A percentile compares a stretch with the other conserved stretches of the same genome.
Conservation (phyloP, 2,113 vertebrate genomes). For the Paraplagusia blochii region DNA sequence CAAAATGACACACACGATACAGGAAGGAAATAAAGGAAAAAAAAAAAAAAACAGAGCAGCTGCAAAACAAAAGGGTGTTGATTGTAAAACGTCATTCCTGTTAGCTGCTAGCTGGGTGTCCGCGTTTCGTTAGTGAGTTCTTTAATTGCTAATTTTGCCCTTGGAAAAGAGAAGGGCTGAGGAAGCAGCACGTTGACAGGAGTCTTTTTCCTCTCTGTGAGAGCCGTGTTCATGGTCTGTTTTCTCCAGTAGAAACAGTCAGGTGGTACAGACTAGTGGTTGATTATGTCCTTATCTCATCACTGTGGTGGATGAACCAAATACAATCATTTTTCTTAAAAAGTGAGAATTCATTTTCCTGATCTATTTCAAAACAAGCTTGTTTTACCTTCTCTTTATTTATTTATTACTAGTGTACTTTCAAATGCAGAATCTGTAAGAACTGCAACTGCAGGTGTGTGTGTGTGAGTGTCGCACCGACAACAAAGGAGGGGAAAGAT, state of each 20-base stretch:
- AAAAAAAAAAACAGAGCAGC: background rate
- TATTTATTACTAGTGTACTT: slow-evolving; percentile 24
- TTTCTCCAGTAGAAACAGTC: slow-evolving; percentile 29
- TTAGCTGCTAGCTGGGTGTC: slow-evolving; percentile 13
- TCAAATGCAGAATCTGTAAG: slow-evolving; percentile 67
- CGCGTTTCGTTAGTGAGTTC: slow-evolving; percentile 4
- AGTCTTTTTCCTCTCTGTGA: slow-evolving; percentile 22
- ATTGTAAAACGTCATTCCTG: slow-evolving; percentile 8
- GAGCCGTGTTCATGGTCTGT: background rate
- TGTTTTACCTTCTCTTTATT: background rate
- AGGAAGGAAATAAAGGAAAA: slow-evolving; percentile 10
- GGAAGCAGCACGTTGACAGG: slow-evolving; percentile 22
- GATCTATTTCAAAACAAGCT: slow-evolving; percentile 21
- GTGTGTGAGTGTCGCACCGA: slow-evolving; percentile 20
- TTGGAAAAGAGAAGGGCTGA: slow-evolving; percentile 14
- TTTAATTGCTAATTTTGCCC: slow-evolving; percentile 17
- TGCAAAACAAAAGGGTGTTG: background rate
- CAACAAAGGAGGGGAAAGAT: background rate
- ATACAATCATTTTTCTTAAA: slow-evolving; percentile 85
- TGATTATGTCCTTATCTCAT: slow-evolving; percentile 78
- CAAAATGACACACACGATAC: slow-evolving; percentile 32
- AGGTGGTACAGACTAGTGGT: slow-evolving; percentile 63
- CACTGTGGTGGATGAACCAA: slow-evolving; percentile 80
- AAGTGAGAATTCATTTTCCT: slow-evolving; percentile 52
- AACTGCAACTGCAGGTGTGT: slow-evolving; percentile 72